Percentiles rank a stretch among this genome's conserved stretches.
phyloP scores from a whole-genome alignment of 2,797 vertebrate genomes.

The Pteronotus mesoamericanus region DNA sequence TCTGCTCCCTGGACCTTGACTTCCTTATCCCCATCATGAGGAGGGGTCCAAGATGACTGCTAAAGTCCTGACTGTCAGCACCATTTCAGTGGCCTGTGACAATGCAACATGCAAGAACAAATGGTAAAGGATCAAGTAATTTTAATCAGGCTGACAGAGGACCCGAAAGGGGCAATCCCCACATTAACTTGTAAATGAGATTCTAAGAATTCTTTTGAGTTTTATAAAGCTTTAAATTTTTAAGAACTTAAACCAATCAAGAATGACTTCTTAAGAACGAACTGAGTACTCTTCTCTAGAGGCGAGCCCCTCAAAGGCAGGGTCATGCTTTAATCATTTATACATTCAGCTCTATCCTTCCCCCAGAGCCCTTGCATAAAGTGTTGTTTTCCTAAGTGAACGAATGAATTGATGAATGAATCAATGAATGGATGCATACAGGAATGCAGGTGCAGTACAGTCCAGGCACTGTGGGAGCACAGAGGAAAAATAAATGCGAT shows the following conservation, averaged over 20 bases:
- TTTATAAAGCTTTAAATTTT: conserved; percentile 48
- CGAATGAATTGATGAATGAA: background rate
- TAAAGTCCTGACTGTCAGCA: background rate
- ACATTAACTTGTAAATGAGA: conserved; percentile 67
- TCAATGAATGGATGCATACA: background rate
- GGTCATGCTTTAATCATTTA: background rate
- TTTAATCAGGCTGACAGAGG: conserved; percentile 30
- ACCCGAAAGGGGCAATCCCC: conserved; percentile 45
- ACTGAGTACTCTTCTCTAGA: background rate
- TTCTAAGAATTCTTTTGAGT: conserved; percentile 49
- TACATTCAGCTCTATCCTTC: background rate
- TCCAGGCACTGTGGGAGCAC: background rate
- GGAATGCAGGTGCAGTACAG: background rate
- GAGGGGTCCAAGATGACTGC: background rate
- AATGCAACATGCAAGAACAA: background rate
- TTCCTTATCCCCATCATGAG: background rate
- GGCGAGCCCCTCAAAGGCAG: background rate
- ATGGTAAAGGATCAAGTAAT: background rate
- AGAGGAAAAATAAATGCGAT: background rate
- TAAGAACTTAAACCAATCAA: conserved; percentile 50
- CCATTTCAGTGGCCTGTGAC: background rate
- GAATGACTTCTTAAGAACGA: conserved; percentile 52
- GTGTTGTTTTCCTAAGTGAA: background rate
- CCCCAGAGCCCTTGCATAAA: background rate
- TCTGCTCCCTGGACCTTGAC: background rate